Evolutionary conservation across 2,888 invertebrate genomes (phyloP), one percentile per base, ranked within the genome.

Genomic region (Eupeodes latifasciatus): DNA sequence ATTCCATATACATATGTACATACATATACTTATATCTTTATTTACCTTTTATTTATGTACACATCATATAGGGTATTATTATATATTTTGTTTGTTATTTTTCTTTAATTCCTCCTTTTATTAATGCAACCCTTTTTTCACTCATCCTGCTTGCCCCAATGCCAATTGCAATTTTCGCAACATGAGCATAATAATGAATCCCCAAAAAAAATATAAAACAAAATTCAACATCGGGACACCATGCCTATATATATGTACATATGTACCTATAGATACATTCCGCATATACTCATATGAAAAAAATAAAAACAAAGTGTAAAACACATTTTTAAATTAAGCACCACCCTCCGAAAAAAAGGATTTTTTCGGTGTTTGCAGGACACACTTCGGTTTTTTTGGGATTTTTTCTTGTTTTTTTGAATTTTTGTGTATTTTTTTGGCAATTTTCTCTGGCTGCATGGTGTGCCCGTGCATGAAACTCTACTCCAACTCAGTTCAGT

Each of bases 321-420:
- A 81, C 88, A 88, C 88, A 88, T 88, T 88, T 88, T 88, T 88
- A 88, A 85, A 85, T 88, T 88, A 88, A 88, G 88, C 85, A 88
- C 88, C 88, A 88, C 88, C 88, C 85, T 55, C 88, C 66, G 27
- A 66, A 80, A 79, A 80, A 80, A 62, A 47, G 27, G 59, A 55
- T 61, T 61, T 78, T 71, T 77, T 76, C 66, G 66, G 71, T 81
- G 71, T 81, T 88, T 81, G 81, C 85, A 85, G 88, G 88, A 88
- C 85, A 88, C 85, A 81, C 81, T 88, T 78, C 79, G 64, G 64
- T 64, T 85, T 83, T 84, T 86, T 76, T 81, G 74, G 76, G 67
- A 1, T 27, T 27, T 27, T 72, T 74, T 88, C 67, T 72, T 1
- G 1, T 51, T 51, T 71, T 72, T 34, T 12, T 9, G 12, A 19